These are phyloP conservation scores for Stenotaenia linearis DNA, from an alignment of 2,888 invertebrate genomes.

Conservation along the genomic window DNA sequence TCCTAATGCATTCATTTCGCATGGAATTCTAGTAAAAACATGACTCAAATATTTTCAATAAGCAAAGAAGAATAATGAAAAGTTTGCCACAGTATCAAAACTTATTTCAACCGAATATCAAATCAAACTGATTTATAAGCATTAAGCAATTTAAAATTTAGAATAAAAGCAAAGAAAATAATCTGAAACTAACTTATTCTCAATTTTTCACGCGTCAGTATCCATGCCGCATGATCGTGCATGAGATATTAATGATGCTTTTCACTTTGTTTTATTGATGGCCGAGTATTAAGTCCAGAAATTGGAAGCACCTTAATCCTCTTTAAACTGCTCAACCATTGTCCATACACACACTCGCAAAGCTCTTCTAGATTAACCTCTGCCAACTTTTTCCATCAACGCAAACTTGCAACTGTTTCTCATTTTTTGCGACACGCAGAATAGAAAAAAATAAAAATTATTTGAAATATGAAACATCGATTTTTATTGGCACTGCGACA, in stretches of 20 bases:
- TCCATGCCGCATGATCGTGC: neutral
- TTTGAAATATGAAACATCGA: too few relatives aligned
- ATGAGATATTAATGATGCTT: neutral
- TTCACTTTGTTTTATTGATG: conserved; percentile 9
- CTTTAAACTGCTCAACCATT: conserved; percentile 1
- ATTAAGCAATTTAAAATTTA: too few relatives aligned
- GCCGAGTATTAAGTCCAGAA: neutral
- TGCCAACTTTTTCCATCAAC: neutral
- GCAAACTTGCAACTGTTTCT: neutral
- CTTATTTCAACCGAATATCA: too few relatives aligned
- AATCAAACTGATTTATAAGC: neutral
- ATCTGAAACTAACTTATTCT: too few relatives aligned
- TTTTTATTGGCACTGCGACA: neutral
- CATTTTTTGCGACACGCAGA: neutral
- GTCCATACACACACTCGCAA: neutral
- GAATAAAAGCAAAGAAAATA: too few relatives aligned
- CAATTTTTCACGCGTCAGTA: too few relatives aligned
- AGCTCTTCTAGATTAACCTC: conserved; percentile 1
- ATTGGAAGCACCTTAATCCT: neutral
- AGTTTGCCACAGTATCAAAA: neutral
- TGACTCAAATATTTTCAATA: neutral
- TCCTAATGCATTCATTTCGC: neutral
- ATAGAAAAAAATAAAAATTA: neutral
- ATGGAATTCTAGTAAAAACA: conserved; percentile 30
- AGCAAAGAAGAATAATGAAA: neutral